Conservation (phyloP, 2,888 invertebrate genomes). For the Coecobrya sp. region DNA sequence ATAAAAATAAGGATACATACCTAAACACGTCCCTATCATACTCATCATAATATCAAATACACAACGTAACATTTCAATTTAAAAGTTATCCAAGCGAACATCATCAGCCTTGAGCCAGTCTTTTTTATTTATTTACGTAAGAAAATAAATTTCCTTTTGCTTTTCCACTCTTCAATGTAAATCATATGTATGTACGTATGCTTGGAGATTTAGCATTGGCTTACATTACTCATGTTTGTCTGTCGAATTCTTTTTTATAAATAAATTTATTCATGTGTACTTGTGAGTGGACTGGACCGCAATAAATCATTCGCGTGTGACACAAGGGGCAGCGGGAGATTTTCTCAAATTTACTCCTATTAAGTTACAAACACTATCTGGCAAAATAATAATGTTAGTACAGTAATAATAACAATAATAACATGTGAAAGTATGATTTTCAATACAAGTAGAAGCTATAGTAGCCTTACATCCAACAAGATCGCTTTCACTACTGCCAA, state of each 20-base stretch:
- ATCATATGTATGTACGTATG: neutral
- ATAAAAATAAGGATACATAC: too few relatives aligned
- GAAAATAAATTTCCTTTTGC: neutral
- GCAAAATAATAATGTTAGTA: constrained; percentile 1
- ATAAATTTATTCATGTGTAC: constrained; percentile 15
- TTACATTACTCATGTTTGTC: neutral
- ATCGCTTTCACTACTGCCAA: neutral
- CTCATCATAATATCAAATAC: neutral
- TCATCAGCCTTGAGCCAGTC: neutral
- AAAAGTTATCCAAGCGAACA: neutral
- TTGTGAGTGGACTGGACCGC: constrained; percentile 13
- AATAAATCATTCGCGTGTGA: constrained; percentile 61
- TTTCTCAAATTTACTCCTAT: constrained; percentile 1
- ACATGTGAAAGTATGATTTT: neutral
- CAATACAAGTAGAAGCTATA: too few relatives aligned
- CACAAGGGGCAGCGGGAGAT: constrained; percentile 43
- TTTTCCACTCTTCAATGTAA: neutral
- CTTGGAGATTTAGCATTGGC: neutral
- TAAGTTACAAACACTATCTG: neutral
- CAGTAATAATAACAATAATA: neutral
- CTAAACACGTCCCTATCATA: too few relatives aligned
- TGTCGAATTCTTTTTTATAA: neutral
- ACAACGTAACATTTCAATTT: neutral
- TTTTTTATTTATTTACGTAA: neutral
- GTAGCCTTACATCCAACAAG: neutral